Conservation (phyloP, 2,113 vertebrate species). For the Otis tarda region DNA sequence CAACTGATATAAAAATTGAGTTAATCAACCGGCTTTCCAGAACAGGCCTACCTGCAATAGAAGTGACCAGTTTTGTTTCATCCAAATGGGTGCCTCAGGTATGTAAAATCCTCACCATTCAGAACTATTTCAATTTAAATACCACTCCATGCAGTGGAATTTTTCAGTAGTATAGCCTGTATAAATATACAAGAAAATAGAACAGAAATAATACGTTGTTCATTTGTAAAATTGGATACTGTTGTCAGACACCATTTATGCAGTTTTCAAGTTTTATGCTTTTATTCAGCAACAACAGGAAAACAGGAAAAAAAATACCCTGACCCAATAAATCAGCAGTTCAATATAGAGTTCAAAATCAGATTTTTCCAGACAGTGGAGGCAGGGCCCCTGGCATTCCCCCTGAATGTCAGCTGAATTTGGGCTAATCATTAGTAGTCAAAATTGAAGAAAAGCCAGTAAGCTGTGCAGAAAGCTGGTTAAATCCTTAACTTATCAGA, state of each 20-base stretch:
- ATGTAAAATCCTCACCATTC: conserved; percentile 43
- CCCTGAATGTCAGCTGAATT: neutral
- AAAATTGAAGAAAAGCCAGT: neutral
- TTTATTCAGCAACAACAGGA: neutral
- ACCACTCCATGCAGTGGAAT: neutral
- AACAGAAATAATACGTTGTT: neutral
- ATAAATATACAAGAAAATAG: neutral
- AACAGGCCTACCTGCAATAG: conserved; percentile 88
- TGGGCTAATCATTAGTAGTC: neutral
- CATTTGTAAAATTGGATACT: neutral
- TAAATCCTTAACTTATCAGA: neutral
- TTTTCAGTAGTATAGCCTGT: neutral
- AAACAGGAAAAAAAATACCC: too few species aligned
- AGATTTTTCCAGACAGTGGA: too few species aligned
- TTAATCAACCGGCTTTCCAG: conserved; percentile 90
- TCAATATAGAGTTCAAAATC: too few species aligned
- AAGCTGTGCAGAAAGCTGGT: neutral
- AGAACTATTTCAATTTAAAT: neutral
- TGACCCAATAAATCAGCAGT: too few species aligned
- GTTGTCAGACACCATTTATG: neutral
- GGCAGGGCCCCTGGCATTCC: too few species aligned
- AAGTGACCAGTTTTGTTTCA: conserved; percentile 95
- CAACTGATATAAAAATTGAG: conserved; percentile 89
- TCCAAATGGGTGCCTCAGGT: conserved; percentile 97
- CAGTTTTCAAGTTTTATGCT: neutral